Evolutionary conservation across 2,888 invertebrate genomes (phyloP).

Genomic region (Phaedon cochleariae): DNA sequence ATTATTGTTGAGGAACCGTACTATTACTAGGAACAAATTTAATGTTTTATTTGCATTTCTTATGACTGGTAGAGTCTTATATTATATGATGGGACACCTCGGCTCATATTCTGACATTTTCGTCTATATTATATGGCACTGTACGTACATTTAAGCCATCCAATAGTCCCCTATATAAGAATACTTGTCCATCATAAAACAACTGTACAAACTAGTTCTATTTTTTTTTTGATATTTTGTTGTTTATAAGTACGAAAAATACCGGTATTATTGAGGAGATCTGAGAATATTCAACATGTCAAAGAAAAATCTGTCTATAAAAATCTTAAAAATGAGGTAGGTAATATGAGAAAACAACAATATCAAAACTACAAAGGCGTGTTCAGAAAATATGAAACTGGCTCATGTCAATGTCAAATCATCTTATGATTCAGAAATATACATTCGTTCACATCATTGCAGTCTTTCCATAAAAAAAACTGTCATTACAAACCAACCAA

Average conservation of each 20-base stretch:
- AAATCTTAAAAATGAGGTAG: slow-evolving; percentile 52
- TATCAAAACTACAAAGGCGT: slow-evolving; percentile 48
- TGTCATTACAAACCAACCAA: too few species aligned
- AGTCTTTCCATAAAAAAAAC: too few species aligned
- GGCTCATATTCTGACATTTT: slow-evolving; percentile 36
- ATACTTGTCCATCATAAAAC: slow-evolving; percentile 48
- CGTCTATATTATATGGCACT: slow-evolving; percentile 56
- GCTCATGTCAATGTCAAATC: slow-evolving; percentile 9
- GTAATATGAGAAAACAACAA: slow-evolving; percentile 50
- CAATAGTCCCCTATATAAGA: slow-evolving; percentile 44
- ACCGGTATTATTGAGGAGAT: slow-evolving; percentile 54
- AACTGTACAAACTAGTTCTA: slow-evolving; percentile 53
- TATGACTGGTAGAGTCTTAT: slow-evolving; percentile 57
- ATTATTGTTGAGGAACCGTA: slow-evolving; percentile 62
- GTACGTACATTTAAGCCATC: slow-evolving; percentile 55
- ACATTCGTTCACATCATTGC: too few species aligned
- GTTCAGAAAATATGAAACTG: slow-evolving; percentile 19
- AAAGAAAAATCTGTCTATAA: slow-evolving; percentile 35
- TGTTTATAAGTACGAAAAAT: slow-evolving; percentile 55
- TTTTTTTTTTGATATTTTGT: slow-evolving; percentile 50
- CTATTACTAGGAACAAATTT: slow-evolving; percentile 61
- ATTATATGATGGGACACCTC: slow-evolving; percentile 38
- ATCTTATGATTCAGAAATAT: neutral
- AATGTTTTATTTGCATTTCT: slow-evolving; percentile 61
- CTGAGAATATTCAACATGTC: slow-evolving; percentile 40